Conservation (phyloP, 2,888 invertebrate genomes). For the Drosophila demipolita region DNA sequence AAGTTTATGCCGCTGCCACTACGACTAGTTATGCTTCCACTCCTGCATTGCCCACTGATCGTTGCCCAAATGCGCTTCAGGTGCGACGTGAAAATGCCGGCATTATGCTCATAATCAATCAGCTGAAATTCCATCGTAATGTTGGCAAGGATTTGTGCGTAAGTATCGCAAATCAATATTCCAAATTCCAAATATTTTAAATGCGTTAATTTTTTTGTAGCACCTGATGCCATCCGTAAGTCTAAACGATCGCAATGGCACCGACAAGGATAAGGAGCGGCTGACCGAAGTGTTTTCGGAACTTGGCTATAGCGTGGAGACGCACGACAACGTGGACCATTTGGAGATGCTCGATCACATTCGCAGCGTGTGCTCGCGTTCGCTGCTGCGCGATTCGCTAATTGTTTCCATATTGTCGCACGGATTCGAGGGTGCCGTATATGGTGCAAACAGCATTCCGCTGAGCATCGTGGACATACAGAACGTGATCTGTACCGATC, state of each 20-base stretch:
- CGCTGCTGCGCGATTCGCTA: conserved; percentile 78
- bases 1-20: neutral
- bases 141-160: conserved; percentile 68
- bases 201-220: conserved; percentile 39
- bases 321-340: conserved; percentile 74
- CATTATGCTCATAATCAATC: conserved; percentile 83
- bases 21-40: neutral
- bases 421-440: conserved; percentile 85
- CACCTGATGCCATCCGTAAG: conserved; percentile 57
- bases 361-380: conserved; percentile 70
- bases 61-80: conserved; percentile 50
- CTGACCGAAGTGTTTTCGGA: conserved; percentile 70
- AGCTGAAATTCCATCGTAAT: conserved; percentile 74
- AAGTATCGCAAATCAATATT: conserved; percentile 11
- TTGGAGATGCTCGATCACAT: conserved; percentile 70
- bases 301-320: conserved; percentile 77
- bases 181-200: neutral
- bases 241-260: conserved; percentile 75
- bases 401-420: conserved; percentile 84
- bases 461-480: conserved; percentile 85
- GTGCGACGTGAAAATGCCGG: conserved; percentile 76
- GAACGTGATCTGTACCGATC: conserved; percentile 84
- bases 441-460: conserved; percentile 86
- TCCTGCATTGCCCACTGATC: neutral
- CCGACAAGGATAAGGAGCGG: conserved; percentile 74